These are phyloP conservation scores for Catagonus wagneri DNA, from an alignment of 2,113 vertebrate species.

Conservation along the genomic window DNA sequence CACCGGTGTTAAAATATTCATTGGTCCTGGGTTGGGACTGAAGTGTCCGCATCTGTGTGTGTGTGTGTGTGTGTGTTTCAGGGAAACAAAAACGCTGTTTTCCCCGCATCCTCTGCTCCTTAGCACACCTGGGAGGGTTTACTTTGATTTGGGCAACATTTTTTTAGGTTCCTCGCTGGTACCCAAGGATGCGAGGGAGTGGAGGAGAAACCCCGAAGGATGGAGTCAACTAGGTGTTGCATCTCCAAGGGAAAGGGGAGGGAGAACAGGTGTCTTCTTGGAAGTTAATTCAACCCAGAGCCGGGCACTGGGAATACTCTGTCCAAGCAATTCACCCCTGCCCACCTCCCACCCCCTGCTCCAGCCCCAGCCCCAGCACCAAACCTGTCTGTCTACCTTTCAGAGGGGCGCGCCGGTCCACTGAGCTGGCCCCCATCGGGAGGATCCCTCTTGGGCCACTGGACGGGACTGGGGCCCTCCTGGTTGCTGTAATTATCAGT, in stretches of 20 bases:
- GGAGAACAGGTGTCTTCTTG: conserved; percentile 42
- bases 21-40: background rate
- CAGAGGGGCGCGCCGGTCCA: background rate
- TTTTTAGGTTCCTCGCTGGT: background rate
- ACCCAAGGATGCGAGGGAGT: background rate
- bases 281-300: conserved; percentile 58
- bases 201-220: conserved; percentile 19
- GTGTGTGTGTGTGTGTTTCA: background rate
- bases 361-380: background rate
- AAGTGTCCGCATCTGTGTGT: too few species aligned
- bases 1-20: conserved; percentile 77
- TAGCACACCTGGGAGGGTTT: background rate
- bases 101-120: background rate
- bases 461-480: background rate
- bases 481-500: conserved; percentile 66
- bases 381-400: background rate
- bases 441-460: conserved; percentile 21
- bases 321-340: conserved; percentile 55
- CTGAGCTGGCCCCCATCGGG: background rate
- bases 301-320: conserved; percentile 54
- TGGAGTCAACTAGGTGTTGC: conserved; percentile 12
- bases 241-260: conserved; percentile 59
- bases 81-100: background rate
- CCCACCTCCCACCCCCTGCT: background rate
- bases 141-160: background rate